Base-by-base conservation (phyloP, 2,113 vertebrate genomes). In the Corythoichthys intestinalis region DNA sequence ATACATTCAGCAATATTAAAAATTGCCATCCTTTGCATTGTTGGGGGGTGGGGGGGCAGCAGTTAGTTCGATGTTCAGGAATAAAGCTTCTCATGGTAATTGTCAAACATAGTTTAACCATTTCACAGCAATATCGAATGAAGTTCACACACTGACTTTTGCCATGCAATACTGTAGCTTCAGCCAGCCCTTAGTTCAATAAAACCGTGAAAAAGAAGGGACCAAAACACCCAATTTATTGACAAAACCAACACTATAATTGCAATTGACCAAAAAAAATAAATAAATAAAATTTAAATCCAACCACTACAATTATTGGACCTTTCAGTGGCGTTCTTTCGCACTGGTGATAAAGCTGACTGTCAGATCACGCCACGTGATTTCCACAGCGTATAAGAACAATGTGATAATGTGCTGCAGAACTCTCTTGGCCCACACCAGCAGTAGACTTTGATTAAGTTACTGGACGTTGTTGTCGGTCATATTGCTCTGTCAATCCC, bases 401-500 rank as follows among this genome's bases (percentile, higher is more conserved):
- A 35, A 57, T 41, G 59, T 41, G 47, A 50, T 11, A 37, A 0
- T 58, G 49, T 70, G 20, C 61, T 53, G 44, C 56, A 41, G 37
- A 50, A 37, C 14, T 11, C 57, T 54, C 66, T 49, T 39, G 72
- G 73, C 66, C 66, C 64, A 62, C 54, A 57, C 12, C 65, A 58
- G 56, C 13, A n/a, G 20, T 37, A 68, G 68, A 70, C 54, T 38
- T 68, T 74, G 70, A 75, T 67, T 70, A 67, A 72, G 69, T 71
- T n/a, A 2, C 12, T 48, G 9, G 71, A 73, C 46, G 38, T 58
- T 1, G 5, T 17, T 54, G 54, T 57, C 61, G 54, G 37, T 47
- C 34, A 17, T 53, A 58, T 54, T 71, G 34, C 35, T 66, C 37
- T 49, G 48, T 46, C 48, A 2, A 60, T 77, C 71, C 64, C 66